A percentile compares a stretch with the other conserved stretches of the same genome.
Conservation (phyloP, 2,113 vertebrate genomes). For the Centropus unirufus region DNA sequence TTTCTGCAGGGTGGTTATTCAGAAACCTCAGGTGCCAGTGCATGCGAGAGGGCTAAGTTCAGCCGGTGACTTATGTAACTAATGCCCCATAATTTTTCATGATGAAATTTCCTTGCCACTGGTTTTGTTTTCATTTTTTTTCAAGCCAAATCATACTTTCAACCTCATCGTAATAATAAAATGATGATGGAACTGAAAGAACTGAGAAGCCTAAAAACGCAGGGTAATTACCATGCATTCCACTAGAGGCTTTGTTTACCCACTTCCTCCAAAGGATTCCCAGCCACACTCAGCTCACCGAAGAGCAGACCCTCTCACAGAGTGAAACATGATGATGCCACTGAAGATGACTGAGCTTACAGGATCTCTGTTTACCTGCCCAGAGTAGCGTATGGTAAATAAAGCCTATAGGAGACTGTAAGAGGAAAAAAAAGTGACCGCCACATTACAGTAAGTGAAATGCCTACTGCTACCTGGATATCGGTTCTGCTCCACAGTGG, state of each 20-base stretch:
- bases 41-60: background rate
- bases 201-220: background rate
- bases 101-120: background rate
- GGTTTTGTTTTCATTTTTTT: background rate
- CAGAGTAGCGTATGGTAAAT: background rate
- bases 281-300: background rate
- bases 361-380: background rate
- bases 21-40: background rate
- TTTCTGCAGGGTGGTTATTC: background rate
- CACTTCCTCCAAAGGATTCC: background rate
- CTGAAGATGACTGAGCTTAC: background rate
- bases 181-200: background rate
- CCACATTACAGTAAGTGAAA: background rate
- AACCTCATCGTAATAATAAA: background rate
- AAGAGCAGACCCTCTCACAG: background rate
- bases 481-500: background rate
- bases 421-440: background rate
- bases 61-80: background rate
- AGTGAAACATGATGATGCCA: accelerated
- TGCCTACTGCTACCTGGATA: background rate
- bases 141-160: background rate
- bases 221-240: background rate
- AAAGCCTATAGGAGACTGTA: accelerated
- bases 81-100: background rate
- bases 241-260: background rate